These are phyloP conservation scores for Fringilla coelebs DNA, from an alignment of 2,797 vertebrate genomes.

Conservation along the genomic window DNA sequence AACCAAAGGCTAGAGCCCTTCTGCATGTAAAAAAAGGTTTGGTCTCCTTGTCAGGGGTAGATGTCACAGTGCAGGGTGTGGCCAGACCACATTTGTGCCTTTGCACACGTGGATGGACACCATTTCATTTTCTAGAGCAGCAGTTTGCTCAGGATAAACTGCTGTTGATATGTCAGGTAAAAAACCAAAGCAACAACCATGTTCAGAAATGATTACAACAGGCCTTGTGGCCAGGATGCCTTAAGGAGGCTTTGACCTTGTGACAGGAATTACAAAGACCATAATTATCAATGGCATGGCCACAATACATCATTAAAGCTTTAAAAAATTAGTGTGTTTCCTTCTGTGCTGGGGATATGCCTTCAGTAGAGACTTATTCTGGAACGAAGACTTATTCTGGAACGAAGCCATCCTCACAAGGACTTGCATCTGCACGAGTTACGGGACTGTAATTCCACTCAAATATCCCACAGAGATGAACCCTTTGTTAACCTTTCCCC, in stretches of 20 bases:
- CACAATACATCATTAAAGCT: not conserved
- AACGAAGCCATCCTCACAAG: not conserved
- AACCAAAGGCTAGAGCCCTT: not conserved
- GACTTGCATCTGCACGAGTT: not conserved
- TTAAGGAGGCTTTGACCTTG: not conserved
- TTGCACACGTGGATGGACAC: not conserved
- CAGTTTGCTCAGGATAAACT: not conserved
- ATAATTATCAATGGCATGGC: not conserved
- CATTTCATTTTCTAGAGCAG: not conserved
- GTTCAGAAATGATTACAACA: not conserved
- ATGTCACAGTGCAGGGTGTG: not conserved
- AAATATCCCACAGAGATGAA: not conserved
- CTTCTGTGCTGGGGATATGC: not conserved
- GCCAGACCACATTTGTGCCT: not conserved
- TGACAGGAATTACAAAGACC: not conserved
- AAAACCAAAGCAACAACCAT: not conserved
- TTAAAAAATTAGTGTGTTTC: not conserved
- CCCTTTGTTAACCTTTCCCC: not conserved
- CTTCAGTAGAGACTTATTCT: not conserved
- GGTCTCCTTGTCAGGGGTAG: not conserved
- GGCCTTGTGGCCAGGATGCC: not conserved
- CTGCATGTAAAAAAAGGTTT: not conserved
- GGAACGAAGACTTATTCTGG: not conserved
- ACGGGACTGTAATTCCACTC: accelerated
- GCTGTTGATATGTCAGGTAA: not conserved